Conservation (phyloP, 2,113 vertebrate genomes). For the Uria lomvia region DNA sequence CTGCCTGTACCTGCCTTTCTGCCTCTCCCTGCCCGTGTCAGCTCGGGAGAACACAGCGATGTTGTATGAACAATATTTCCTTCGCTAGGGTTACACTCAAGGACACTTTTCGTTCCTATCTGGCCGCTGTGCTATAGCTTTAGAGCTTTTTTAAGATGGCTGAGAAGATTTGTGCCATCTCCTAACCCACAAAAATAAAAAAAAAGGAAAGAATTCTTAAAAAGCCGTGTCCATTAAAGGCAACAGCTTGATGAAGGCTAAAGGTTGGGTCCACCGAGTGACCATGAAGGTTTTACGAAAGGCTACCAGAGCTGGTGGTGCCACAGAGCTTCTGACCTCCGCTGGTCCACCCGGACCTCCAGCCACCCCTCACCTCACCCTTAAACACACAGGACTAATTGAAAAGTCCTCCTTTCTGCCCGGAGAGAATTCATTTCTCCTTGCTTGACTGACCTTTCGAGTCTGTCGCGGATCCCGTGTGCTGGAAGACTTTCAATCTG, state of each 20-base stretch:
- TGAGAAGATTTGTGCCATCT: background rate
- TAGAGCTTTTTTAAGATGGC: background rate
- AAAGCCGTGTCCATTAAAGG: background rate
- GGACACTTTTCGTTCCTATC: background rate
- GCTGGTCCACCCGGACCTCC: conserved; percentile 22
- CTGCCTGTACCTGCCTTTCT: background rate
- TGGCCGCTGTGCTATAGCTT: background rate
- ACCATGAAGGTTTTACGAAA: conserved; percentile 50
- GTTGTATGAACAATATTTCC: background rate
- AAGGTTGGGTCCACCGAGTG: conserved; percentile 71
- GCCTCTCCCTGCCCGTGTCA: background rate
- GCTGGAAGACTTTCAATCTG: background rate
- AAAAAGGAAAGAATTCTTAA: background rate
- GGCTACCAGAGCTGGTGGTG: conserved; percentile 66
- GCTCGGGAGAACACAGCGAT: background rate
- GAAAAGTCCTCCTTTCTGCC: background rate
- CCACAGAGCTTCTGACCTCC: conserved; percentile 64
- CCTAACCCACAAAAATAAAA: background rate
- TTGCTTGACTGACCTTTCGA: background rate
- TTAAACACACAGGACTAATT: background rate
- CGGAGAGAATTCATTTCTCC: background rate
- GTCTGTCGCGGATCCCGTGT: background rate
- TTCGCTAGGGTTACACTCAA: background rate
- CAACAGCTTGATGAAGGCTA: conserved; percentile 76
- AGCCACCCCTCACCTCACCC: background rate